Base-by-base conservation (phyloP, 2,113 vertebrate genomes). In the Halichoerus grypus region DNA sequence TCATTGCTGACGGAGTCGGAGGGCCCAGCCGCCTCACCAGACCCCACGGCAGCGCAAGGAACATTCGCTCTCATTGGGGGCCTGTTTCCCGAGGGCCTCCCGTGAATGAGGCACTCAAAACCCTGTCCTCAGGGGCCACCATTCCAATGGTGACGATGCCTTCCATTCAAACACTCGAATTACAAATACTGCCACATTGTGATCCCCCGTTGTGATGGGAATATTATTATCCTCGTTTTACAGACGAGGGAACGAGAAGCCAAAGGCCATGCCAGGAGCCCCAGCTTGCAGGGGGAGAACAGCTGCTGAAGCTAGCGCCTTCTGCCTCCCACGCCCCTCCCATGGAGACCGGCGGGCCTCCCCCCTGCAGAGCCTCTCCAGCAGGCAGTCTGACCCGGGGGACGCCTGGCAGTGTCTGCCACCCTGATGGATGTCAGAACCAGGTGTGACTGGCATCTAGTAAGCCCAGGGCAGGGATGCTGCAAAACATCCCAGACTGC, bases 11-110 rank as follows among this genome's bases (percentile, higher is more conserved):
- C 39, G 87, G 71, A 82, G 79, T 74, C 2, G 1, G 88, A 33
- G 22, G 76, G 91, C 59, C 22, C 49, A 31, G 90, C 46, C 31
- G 1, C 81, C 72, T 82, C 63, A 9, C 57, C 31, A 18, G n/a
- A 39, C 46, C 33, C 39, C 0, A 6, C 2, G 0, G 36, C 51
- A 5, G 59, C 3, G 4, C 67, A 0, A 0, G 15, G 76, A 81
- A n/a, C 15, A 22, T 8, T 57, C 19, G 0, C 12, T 55, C 67
- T 59, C 7, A 0, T 63, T 61, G 31, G 3, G 81, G 12, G 1
- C 21, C 31, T 74, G 0, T 18, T 83, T 72, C 79, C 83, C 0
- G 19, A 82, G 33, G 22, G 19, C 2, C 21, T 89, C 21, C 36
- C 0, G 49, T 0, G 15, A 83, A 18, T 1, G 0, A 26, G 11